Percentiles rank a stretch among this genome's conserved stretches.
These are phyloP conservation scores for Prolemur simus DNA, from an alignment of 2,113 vertebrate genomes.

Conservation along the genomic window DNA sequence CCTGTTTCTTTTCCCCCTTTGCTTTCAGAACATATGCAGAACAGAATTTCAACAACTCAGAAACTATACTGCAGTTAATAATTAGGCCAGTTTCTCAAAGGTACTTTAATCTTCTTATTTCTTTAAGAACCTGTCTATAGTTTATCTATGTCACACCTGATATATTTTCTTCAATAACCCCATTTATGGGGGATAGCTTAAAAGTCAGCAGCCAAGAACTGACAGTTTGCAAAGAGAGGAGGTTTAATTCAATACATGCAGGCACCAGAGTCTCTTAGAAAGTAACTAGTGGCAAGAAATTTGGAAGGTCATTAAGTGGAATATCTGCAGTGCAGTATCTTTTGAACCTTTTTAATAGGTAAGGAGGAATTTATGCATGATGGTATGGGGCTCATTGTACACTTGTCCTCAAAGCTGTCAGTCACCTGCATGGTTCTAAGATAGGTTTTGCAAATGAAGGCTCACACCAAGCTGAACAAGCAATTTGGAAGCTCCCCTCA, in stretches of 20 bases:
- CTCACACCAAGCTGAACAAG: constrained; percentile 49
- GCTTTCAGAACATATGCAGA: constrained; percentile 44
- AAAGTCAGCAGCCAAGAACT: constrained; percentile 50
- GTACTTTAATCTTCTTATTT: constrained; percentile 42
- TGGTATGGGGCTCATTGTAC: neutral
- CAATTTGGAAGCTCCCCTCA: constrained; percentile 16
- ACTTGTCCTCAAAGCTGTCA: constrained; percentile 49
- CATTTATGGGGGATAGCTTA: neutral
- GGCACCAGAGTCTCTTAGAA: constrained; percentile 34
- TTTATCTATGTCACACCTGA: constrained; percentile 6
- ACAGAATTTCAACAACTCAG: constrained; percentile 49
- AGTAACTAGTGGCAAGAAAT: constrained; percentile 56
- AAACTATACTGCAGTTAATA: constrained; percentile 25
- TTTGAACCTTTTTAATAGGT: constrained; percentile 62
- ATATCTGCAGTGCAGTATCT: constrained; percentile 5
- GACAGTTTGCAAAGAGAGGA: constrained; percentile 49
- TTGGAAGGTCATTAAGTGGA: constrained; percentile 66
- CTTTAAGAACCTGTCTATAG: constrained; percentile 29
- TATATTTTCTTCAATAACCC: constrained; percentile 62
- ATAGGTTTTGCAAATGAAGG: neutral
- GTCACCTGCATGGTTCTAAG: neutral
- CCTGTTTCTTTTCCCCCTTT: neutral
- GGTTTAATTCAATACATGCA: constrained; percentile 60
- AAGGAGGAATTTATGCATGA: constrained; percentile 48
- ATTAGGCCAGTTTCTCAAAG: constrained; percentile 51